phyloP scores from a whole-genome alignment of 2,113 vertebrate genomes.

The Amblyopsis rosae region DNA sequence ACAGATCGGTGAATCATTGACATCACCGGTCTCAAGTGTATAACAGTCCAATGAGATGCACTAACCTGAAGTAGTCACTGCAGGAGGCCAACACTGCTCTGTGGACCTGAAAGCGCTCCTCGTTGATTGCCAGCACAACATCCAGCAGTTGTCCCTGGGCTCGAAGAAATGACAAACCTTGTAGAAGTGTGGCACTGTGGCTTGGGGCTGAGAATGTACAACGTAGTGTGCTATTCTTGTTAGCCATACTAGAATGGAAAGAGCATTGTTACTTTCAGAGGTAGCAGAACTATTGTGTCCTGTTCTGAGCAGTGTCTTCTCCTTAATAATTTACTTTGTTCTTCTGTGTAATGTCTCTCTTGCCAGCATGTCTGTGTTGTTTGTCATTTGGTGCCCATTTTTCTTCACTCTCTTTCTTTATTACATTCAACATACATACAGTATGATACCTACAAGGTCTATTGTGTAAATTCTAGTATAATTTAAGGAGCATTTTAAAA shows the following conservation, averaged over 20 bases:
- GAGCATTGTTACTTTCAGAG: background rate
- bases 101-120: slow-evolving; percentile 92
- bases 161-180: slow-evolving; percentile 88
- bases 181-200: slow-evolving; percentile 91
- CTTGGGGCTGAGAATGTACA: slow-evolving; percentile 93
- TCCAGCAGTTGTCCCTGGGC: slow-evolving; percentile 93
- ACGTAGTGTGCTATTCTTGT: slow-evolving; percentile 88
- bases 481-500: too few relatives aligned
- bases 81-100: slow-evolving; percentile 96
- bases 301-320: too few relatives aligned
- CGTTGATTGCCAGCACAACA: slow-evolving; percentile 89
- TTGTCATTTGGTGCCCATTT: too few relatives aligned
- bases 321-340: too few relatives aligned
- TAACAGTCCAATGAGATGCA: slow-evolving; percentile 9
- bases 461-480: too few relatives aligned
- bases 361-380: too few relatives aligned
- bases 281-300: too few relatives aligned
- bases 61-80: slow-evolving; percentile 98
- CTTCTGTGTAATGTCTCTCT: too few relatives aligned
- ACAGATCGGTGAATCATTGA: background rate
- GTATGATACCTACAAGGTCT: too few relatives aligned
- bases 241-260: slow-evolving; percentile 85
- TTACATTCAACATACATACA: too few relatives aligned
- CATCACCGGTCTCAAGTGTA: slow-evolving; percentile 24
- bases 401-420: too few relatives aligned